Evolutionary conservation across 2,888 invertebrate species (phyloP).

Genomic region (Harpagoxenus sublaevis): DNA sequence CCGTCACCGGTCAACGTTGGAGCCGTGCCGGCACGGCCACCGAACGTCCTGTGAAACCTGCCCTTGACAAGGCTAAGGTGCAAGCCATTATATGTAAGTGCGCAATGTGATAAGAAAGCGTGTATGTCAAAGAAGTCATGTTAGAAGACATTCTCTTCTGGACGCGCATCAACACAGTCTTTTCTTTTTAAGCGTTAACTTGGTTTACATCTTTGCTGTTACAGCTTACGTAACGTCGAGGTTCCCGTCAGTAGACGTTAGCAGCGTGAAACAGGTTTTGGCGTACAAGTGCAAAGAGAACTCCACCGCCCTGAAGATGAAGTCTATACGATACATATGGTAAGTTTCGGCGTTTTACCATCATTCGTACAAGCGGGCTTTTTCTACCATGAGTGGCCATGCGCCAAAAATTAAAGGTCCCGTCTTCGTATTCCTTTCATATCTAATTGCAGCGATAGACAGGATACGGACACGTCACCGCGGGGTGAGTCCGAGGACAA

Average conservation of each 20-base stretch:
- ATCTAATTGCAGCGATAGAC: conserved; percentile 83
- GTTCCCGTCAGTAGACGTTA: conserved; percentile 92
- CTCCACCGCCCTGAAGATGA: conserved; percentile 92
- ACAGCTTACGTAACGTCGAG: conserved; percentile 91
- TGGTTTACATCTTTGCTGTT: conserved; percentile 73
- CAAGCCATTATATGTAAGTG: conserved; percentile 91
- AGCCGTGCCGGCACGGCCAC: conserved; percentile 90
- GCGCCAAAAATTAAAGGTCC: background rate
- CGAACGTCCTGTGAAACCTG: conserved; percentile 92
- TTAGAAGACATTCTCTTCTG: background rate
- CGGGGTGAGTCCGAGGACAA: conserved; percentile 83
- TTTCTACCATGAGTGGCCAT: background rate
- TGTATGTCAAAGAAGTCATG: background rate
- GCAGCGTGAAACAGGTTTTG: conserved; percentile 92
- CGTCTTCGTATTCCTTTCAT: conserved; percentile 7
- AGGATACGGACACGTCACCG: conserved; percentile 83
- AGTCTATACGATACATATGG: conserved; percentile 90
- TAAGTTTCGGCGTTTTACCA: conserved; percentile 72
- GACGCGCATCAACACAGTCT: background rate
- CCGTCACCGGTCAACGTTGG: conserved; percentile 92
- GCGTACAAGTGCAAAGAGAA: conserved; percentile 93
- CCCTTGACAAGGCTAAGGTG: conserved; percentile 91
- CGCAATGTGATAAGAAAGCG: background rate
- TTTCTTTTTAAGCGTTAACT: conserved; percentile 10
- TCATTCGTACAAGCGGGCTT: background rate